Evolutionary conservation across 2,113 vertebrate genomes (phyloP), one percentile per base, ranked within the genome.

Genomic region (Sorex fumeus): DNA sequence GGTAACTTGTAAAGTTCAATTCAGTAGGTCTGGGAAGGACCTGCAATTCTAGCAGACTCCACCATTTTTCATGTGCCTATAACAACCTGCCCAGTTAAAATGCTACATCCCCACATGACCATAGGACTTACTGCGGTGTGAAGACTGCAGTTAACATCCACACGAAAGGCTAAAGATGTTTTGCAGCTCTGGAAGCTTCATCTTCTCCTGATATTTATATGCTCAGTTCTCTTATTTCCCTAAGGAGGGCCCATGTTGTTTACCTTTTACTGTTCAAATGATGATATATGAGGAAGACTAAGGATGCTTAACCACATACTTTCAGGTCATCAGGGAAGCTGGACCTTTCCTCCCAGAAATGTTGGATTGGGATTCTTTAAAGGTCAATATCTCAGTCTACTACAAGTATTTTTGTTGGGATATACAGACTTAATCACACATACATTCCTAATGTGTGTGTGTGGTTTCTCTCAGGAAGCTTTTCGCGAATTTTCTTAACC

Each of bases 191-290:
- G n/a, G 75, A 3, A 80, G 30, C 80, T 62, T 88, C 27, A 28
- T 76, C 82, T 91, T 81, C 62, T 67, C 34, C 74, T 57, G 12
- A 40, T 30, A 10, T 62, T 78, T 88, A 91, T 50, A 64, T 80
- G 28, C 91, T 78, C 86, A 28, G 94, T 8, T 43, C 79, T 74
- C 32, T 77, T 21, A 53, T 47, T 83, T 84, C 53, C 57, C 86
- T 76, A 77, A 88, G 47, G 21, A 67, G 28, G 7, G 34, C 90
- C 21, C 25, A 11, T 45, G n/a, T 84, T 72, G 94, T 86, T 66
- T 66, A 50, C 1, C 23, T n/a, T 57, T 86, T 40, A 67, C n/a
- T 60, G 6, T 72, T 60, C 82, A 34, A 28, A 10, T n/a, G 34
- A 81, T 57, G 50, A 36, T 34, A 66, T 40, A 66, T 40, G 75